Evolutionary conservation across 2,888 invertebrate species (phyloP).

Genomic region (Hemistola chrysoprasaria): DNA sequence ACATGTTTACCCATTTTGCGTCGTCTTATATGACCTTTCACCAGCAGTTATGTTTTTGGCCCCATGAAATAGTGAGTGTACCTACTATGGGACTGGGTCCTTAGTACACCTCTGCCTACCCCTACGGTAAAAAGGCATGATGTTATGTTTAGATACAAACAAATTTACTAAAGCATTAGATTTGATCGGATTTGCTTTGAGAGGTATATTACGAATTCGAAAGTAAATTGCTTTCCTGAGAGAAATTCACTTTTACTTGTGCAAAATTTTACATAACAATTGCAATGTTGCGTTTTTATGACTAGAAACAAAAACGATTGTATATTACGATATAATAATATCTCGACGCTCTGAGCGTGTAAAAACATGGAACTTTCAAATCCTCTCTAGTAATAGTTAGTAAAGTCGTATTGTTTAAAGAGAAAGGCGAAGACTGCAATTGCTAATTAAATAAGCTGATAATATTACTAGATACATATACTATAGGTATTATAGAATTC

Average conservation of each 20-base stretch:
- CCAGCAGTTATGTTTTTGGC: too few relatives aligned
- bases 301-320: not conserved
- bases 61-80: too few relatives aligned
- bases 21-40: too few relatives aligned
- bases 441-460: constrained; percentile 40
- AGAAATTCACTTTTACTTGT: constrained; percentile 29
- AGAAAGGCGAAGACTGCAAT: constrained; percentile 59
- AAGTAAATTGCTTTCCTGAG: constrained; percentile 32
- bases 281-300: constrained; percentile 30
- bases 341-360: constrained; percentile 30
- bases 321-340: too few relatives aligned
- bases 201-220: constrained; percentile 22
- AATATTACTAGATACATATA: constrained; percentile 42
- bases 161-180: too few relatives aligned
- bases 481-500: too few relatives aligned
- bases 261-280: constrained; percentile 26
- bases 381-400: constrained; percentile 38
- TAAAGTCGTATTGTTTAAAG: constrained; percentile 52
- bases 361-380: constrained; percentile 51
- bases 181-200: too few relatives aligned
- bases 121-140: too few relatives aligned
- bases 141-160: too few relatives aligned
- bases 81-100: too few relatives aligned
- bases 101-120: too few relatives aligned
- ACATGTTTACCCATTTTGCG: too few relatives aligned